phyloP scores from a whole-genome alignment of 2,113 vertebrate genomes.

The Phaetusa simplex region DNA sequence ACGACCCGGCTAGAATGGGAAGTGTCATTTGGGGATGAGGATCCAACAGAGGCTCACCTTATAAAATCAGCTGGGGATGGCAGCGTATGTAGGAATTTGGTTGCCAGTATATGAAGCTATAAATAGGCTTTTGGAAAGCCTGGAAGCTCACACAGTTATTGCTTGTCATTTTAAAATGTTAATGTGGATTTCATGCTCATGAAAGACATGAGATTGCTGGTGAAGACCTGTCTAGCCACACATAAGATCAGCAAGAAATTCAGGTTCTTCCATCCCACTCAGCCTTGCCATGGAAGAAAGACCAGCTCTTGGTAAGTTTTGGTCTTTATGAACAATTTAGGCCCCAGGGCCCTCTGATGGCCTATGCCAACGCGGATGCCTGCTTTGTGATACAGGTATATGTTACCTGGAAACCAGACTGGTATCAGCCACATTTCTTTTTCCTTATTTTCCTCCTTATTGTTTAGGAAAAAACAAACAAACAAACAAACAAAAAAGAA shows the following conservation, averaged over 20 bases:
- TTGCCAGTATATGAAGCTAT: background rate
- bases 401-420: background rate
- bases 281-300: constrained; percentile 14
- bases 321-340: constrained; percentile 19
- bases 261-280: constrained; percentile 44
- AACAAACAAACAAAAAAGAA: background rate
- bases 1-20: background rate
- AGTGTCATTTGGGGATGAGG: background rate
- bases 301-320: constrained; percentile 25
- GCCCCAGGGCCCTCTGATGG: background rate
- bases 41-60: background rate
- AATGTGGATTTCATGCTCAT: constrained; percentile 9
- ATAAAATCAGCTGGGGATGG: background rate
- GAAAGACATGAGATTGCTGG: constrained; percentile 13
- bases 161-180: constrained; percentile 27
- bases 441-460: background rate
- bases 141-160: background rate
- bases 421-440: background rate
- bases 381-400: background rate
- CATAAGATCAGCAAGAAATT: constrained; percentile 47
- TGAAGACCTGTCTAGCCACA: constrained; percentile 34
- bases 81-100: background rate
- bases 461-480: background rate
- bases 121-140: constrained; percentile 29
- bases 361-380: background rate